Evolutionary conservation across 1,140 invertebrate genomes (phyloP), one percentile per base, ranked within the genome.

Genomic region (Saxidomus purpurata): DNA sequence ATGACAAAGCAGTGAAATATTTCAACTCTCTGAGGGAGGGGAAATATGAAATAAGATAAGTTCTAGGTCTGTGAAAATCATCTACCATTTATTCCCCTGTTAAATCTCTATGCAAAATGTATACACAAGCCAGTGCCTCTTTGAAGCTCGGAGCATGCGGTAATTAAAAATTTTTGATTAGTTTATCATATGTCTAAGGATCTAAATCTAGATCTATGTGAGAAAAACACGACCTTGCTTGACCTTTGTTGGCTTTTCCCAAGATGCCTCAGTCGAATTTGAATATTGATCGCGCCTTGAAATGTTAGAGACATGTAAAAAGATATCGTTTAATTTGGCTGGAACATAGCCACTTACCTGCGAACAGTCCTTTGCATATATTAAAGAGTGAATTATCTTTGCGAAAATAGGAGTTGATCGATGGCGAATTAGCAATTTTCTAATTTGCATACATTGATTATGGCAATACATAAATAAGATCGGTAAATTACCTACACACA

Each of bases 81-180:
- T 88, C 52, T 36, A 81, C 31, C 47, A 88, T 88, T 88, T 88
- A 88, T 88, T 88, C 86, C 86, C 86, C 86, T 69, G 86, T 88
- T 88, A 88, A 88, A 87, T 71, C 43, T 71, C 76, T 74, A 88
- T 88, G 86, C 86, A 88, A 80, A 88, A 81, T 88, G 86, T 88
- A 88, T 71, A 88, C 86, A 88, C 86, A 88, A 81, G 55, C 86
- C 52, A 49, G 31, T 59, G 9, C 40, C n/a, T 81, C 86, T 88
- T 88, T 88, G 86, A 88, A 88, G 86, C 74, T 79, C 40, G 1
- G 34, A 52, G 61, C 76, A 74, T 88, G 86, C 52, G 76, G 86
- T 88, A 88, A 88, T 88, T 88, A 88, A 88, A 88, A 88, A 47
- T 38, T 67, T 81, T 76, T 88, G 86, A 88, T 88, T 88, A 71